Percentiles rank a stretch among this genome's conserved stretches.
Conservation (phyloP, 1,140 invertebrate genomes). For the Lysiphlebus fabarum region DNA sequence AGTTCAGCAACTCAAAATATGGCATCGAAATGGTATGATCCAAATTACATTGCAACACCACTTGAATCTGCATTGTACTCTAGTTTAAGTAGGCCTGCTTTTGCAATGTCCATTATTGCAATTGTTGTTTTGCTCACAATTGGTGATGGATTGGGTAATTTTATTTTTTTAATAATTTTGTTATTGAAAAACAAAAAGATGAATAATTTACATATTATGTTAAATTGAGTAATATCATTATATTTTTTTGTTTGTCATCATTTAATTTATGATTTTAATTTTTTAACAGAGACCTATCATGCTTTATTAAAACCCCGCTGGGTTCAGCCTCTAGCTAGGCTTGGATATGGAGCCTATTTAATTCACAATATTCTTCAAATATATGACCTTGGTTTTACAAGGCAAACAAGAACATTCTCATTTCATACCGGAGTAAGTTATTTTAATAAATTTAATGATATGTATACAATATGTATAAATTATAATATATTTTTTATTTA, state of each 20-base stretch:
- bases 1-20: constrained; percentile 25
- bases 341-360: constrained; percentile 68
- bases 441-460: background rate
- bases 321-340: constrained; percentile 58
- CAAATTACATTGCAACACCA: constrained; percentile 23
- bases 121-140: constrained; percentile 32
- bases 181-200: background rate
- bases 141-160: constrained; percentile 35
- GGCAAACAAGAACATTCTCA: constrained; percentile 33
- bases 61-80: constrained; percentile 37
- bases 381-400: constrained; percentile 32
- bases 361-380: constrained; percentile 44
- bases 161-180: constrained; percentile 15
- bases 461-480: background rate
- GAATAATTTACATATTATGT: background rate
- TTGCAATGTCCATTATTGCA: constrained; percentile 31
- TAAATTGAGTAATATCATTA: background rate
- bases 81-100: constrained; percentile 28
- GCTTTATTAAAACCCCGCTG: constrained; percentile 37
- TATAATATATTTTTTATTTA: background rate
- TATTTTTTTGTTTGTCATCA: constrained; percentile 2
- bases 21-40: constrained; percentile 31
- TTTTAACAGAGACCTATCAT: constrained; percentile 35
- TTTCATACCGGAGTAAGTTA: constrained; percentile 33
- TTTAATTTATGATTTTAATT: constrained; percentile 17